Evolutionary conservation across 37 sponge, comb jelly and placozoan genomes (phyloP).

Genomic region (Bolinopsis microptera): DNA sequence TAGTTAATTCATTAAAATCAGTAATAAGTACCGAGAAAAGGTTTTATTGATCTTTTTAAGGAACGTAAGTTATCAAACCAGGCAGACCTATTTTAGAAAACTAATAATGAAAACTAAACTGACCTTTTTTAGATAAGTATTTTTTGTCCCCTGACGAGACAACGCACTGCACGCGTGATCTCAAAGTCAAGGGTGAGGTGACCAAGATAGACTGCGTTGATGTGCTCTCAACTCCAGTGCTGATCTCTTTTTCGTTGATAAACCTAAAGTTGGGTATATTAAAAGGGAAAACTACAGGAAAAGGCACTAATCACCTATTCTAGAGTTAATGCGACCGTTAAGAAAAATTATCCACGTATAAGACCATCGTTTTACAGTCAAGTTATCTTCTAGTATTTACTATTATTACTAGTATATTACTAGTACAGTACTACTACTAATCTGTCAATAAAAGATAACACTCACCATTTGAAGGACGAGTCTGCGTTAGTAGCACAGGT

Average conservation of each 20-base stretch:
- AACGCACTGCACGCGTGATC: neutral
- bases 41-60: too few species aligned
- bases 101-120: neutral
- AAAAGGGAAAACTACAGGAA: neutral
- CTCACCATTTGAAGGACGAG: neutral
- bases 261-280: neutral
- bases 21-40: too few species aligned
- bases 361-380: too few species aligned
- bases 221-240: neutral
- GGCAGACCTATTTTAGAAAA: neutral
- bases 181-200: neutral
- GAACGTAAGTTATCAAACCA: too few species aligned
- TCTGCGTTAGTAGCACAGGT: neutral
- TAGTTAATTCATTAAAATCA: too few species aligned
- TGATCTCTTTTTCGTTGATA: neutral
- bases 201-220: neutral
- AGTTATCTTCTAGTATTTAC: too few species aligned
- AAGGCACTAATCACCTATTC: too few species aligned
- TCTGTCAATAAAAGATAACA: too few species aligned
- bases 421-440: too few species aligned
- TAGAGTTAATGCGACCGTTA: too few species aligned
- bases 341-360: too few species aligned
- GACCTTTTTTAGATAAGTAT: neutral
- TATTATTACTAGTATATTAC: too few species aligned
- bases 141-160: neutral